These are phyloP conservation scores for Thamnophis sirtalis DNA, from an alignment of 2,113 vertebrate genomes.

Conservation along the genomic window DNA sequence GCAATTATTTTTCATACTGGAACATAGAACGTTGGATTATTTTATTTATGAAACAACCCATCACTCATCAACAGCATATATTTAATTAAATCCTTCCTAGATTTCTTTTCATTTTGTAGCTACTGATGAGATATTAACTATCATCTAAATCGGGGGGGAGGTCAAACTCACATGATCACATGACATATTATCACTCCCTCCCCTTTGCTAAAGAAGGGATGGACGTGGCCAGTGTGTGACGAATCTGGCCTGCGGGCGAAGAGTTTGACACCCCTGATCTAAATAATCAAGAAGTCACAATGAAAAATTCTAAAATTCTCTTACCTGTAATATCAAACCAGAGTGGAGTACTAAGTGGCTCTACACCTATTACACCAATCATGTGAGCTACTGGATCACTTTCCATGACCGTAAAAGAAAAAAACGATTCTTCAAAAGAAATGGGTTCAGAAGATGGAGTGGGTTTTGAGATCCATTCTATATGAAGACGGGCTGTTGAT, in stretches of 20 bases:
- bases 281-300: not conserved
- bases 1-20: not conserved
- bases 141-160: not conserved
- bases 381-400: constrained; percentile 96
- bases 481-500: constrained; percentile 88
- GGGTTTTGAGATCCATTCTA: constrained; percentile 94
- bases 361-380: constrained; percentile 90
- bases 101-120: not conserved
- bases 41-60: not conserved
- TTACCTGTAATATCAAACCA: constrained; percentile 98
- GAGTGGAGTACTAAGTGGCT: constrained; percentile 78
- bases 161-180: no score
- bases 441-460: constrained; percentile 70
- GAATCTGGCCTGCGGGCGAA: no score
- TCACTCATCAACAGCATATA: not conserved
- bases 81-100: not conserved
- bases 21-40: not conserved
- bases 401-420: constrained; percentile 94
- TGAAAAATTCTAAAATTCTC: not conserved
- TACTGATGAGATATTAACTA: not conserved
- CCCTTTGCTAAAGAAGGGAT: no score
- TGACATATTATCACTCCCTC: accelerated
- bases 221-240: no score
- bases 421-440: constrained; percentile 87
- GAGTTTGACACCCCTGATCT: no score